These are phyloP conservation scores for Leucophenga montana DNA, from an alignment of 2,888 invertebrate genomes.

Conservation along the genomic window DNA sequence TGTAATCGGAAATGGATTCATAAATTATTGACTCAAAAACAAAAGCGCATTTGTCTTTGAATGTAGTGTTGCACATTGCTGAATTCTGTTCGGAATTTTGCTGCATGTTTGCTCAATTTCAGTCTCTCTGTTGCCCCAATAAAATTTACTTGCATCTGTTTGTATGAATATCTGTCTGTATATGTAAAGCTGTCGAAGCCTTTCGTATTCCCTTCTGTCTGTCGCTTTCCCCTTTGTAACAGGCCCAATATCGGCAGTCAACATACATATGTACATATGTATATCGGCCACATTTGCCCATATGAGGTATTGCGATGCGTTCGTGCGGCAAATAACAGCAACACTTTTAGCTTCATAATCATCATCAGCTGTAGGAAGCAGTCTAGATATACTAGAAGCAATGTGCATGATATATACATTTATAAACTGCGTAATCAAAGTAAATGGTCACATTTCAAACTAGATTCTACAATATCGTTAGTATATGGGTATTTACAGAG, in stretches of 20 bases:
- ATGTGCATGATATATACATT: too few relatives aligned
- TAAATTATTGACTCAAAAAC: constrained; percentile 28
- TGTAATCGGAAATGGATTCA: constrained; percentile 18
- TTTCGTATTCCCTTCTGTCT: too few relatives aligned
- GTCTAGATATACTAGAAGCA: too few relatives aligned
- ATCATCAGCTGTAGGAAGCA: background rate
- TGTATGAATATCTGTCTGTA: too few relatives aligned
- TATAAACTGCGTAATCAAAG: too few relatives aligned
- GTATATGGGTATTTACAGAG: too few relatives aligned
- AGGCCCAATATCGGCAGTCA: too few relatives aligned
- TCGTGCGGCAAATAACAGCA: constrained; percentile 21
- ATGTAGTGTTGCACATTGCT: constrained; percentile 12
- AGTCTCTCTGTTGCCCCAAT: constrained; percentile 32
- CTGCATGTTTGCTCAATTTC: constrained; percentile 7
- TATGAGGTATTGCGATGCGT: constrained; percentile 14
- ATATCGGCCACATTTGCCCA: background rate
- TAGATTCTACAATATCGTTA: too few relatives aligned
- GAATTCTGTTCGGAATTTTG: constrained; percentile 27
- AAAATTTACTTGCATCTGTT: constrained; percentile 26
- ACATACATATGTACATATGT: too few relatives aligned
- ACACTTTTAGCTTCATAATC: background rate
- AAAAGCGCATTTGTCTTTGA: constrained; percentile 18
- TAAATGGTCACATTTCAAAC: too few relatives aligned
- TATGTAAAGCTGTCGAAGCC: too few relatives aligned
- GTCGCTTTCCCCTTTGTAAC: too few relatives aligned